A percentile compares a stretch with the other conserved stretches of the same genome.
phyloP scores from a whole-genome alignment of 2,797 vertebrate genomes.

The Labroides dimidiatus region DNA sequence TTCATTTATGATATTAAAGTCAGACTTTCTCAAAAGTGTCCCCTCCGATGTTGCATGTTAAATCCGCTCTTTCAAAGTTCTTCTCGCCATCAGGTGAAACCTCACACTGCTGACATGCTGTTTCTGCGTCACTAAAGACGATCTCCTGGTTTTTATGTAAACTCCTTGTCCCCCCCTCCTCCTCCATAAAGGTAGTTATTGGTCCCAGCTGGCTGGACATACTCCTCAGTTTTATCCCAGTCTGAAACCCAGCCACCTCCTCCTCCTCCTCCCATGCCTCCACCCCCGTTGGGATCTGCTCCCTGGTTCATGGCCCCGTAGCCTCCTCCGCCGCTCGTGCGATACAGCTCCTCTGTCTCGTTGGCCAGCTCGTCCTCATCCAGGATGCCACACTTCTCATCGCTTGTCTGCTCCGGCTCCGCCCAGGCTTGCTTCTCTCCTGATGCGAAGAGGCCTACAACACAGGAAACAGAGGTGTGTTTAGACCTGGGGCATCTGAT shows the following conservation, averaged over 20 bases:
- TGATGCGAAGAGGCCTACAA: conserved; percentile 90
- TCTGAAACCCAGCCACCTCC: conserved; percentile 77
- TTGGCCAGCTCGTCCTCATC: conserved; percentile 83
- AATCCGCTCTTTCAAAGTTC: conserved; percentile 39
- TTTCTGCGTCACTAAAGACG: conserved; percentile 28
- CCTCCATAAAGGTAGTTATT: conserved; percentile 79
- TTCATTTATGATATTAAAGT: conserved; percentile 48
- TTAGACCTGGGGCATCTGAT: too few species aligned
- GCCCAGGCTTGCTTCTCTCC: conserved; percentile 97
- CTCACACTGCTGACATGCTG: conserved; percentile 18
- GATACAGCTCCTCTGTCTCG: conserved; percentile 84
- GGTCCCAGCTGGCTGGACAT: conserved; percentile 77
- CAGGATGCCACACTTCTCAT: conserved; percentile 90
- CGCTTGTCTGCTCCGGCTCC: conserved; percentile 90
- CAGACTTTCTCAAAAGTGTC: conserved; percentile 49
- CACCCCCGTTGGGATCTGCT: conserved; percentile 76
- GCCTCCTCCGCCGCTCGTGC: conserved; percentile 60
- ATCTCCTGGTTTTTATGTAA: conserved; percentile 56
- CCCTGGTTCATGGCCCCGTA: conserved; percentile 79
- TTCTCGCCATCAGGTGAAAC: conserved; percentile 39
- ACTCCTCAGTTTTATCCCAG: conserved; percentile 85
- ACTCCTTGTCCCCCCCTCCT: conserved; percentile 62
- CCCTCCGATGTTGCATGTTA: conserved; percentile 2
- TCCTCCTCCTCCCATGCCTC: conserved; percentile 70
- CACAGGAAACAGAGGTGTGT: neutral